These are phyloP conservation scores for Neofelis nebulosa DNA, from an alignment of 2,113 vertebrate genomes.

Conservation along the genomic window DNA sequence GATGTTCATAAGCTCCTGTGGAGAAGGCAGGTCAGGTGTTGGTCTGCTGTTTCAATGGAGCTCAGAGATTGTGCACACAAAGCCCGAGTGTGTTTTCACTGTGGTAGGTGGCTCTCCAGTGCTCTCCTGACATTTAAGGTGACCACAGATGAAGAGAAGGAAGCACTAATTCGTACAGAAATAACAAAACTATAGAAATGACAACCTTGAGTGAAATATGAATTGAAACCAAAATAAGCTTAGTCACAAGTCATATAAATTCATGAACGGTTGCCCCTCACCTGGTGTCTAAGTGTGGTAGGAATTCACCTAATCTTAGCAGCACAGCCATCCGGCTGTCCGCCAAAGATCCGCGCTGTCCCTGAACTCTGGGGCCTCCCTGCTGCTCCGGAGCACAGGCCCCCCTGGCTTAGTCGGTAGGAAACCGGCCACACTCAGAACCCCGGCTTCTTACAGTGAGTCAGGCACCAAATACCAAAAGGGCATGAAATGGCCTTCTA, in stretches of 20 bases:
- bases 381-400: too few species aligned
- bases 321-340: neutral
- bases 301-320: neutral
- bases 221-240: neutral
- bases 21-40: neutral
- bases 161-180: neutral
- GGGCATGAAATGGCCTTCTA: neutral
- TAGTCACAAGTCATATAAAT: neutral
- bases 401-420: accelerated
- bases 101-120: too few species aligned
- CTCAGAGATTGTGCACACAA: neutral
- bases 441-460: neutral
- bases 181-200: neutral
- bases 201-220: neutral
- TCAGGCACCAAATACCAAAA: accelerated
- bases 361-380: neutral
- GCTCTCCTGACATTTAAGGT: neutral
- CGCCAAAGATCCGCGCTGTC: neutral
- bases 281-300: neutral
- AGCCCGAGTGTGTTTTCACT: accelerated
- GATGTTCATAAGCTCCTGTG: too few species aligned
- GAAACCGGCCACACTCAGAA: accelerated
- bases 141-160: neutral
- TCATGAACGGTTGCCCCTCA: neutral
- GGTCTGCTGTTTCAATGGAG: too few species aligned